Conservation (phyloP, 2,113 vertebrate genomes). For the Nymphicus hollandicus region DNA sequence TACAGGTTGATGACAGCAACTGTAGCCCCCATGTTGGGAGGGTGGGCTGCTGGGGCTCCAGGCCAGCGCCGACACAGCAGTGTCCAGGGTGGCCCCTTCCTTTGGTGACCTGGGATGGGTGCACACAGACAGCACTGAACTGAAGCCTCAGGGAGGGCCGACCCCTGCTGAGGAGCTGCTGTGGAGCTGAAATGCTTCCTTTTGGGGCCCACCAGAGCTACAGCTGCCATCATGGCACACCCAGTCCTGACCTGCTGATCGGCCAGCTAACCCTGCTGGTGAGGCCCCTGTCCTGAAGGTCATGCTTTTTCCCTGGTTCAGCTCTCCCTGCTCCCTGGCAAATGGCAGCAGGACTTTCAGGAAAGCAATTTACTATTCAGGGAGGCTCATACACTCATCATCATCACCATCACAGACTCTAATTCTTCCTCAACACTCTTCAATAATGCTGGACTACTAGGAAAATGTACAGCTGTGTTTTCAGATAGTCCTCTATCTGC, state of each 20-base stretch:
- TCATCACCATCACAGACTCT: background rate
- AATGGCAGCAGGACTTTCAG: background rate
- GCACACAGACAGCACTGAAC: background rate
- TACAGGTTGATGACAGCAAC: background rate
- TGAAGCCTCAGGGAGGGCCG: too few species aligned
- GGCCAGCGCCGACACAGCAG: accelerated
- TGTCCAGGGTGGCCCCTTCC: background rate
- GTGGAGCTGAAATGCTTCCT: background rate
- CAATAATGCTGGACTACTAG: accelerated
- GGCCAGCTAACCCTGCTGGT: background rate
- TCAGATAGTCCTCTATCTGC: background rate
- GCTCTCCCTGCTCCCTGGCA: background rate
- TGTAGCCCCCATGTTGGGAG: accelerated
- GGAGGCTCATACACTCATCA: background rate
- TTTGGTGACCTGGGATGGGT: accelerated
- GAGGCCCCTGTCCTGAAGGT: background rate
- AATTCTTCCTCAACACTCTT: background rate
- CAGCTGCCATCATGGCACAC: background rate
- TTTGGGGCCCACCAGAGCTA: too few species aligned
- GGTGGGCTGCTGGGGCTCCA: background rate
- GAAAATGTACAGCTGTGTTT: background rate
- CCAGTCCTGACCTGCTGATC: background rate
- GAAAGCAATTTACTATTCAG: accelerated
- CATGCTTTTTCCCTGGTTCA: accelerated
- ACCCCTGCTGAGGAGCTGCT: background rate